phyloP scores from a whole-genome alignment of 2,888 invertebrate species.

The Mechanitis mazaeus region DNA sequence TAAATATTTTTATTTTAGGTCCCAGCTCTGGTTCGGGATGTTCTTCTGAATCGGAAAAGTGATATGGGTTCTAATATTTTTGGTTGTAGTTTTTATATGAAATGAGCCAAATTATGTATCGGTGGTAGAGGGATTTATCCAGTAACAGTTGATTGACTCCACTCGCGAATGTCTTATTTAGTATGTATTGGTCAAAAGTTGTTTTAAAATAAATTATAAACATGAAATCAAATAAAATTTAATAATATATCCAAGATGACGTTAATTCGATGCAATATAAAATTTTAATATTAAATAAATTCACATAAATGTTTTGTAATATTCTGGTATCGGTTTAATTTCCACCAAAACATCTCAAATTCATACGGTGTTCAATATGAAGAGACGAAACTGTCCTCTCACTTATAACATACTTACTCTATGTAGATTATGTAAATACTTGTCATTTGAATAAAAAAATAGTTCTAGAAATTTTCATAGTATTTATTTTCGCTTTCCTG shows the following conservation, averaged over 20 bases:
- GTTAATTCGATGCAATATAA: too few species aligned
- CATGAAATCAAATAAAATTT: too few species aligned
- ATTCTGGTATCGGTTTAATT: too few species aligned
- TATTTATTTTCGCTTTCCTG: not conserved
- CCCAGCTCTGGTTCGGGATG: slow-evolving; percentile 79
- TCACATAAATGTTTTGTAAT: too few species aligned
- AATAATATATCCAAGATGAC: too few species aligned
- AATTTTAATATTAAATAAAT: too few species aligned
- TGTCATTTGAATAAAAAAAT: slow-evolving; percentile 10
- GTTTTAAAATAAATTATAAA: too few species aligned
- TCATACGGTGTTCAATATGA: not conserved
- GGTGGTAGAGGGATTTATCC: slow-evolving; percentile 18
- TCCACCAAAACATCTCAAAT: too few species aligned
- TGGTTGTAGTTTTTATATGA: slow-evolving; percentile 32
- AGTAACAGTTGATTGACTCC: slow-evolving; percentile 12
- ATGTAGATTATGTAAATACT: slow-evolving; percentile 6
- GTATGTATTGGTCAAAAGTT: not conserved
- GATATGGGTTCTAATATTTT: slow-evolving; percentile 31
- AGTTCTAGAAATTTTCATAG: slow-evolving; percentile 3
- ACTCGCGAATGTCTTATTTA: slow-evolving; percentile 1
- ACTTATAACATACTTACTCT: not conserved
- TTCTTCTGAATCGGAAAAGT: slow-evolving; percentile 77
- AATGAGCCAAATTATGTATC: slow-evolving; percentile 37
- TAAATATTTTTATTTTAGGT: slow-evolving; percentile 53
- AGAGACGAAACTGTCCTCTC: not conserved